phyloP scores from a whole-genome alignment of 2,797 vertebrate species.

The Paedocypris micromegethes region DNA sequence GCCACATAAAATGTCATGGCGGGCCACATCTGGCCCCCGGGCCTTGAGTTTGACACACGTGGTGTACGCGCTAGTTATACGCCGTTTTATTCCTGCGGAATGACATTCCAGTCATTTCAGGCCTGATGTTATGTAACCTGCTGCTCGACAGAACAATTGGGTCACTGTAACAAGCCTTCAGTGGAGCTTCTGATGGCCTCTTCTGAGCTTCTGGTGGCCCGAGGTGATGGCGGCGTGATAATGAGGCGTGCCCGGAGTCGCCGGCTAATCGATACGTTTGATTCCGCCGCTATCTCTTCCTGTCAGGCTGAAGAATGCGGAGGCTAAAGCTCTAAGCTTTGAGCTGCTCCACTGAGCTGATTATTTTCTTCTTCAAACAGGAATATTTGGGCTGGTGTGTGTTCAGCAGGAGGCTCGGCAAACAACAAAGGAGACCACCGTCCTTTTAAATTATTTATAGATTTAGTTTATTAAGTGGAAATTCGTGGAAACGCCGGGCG shows the following conservation, averaged over 20 bases:
- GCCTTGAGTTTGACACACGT: too few relatives aligned
- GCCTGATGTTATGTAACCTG: conserved; percentile 11
- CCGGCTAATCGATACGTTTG: conserved; percentile 35
- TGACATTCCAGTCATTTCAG: neutral
- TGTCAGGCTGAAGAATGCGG: conserved; percentile 23
- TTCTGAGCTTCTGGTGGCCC: conserved; percentile 29
- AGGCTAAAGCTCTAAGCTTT: conserved; percentile 47
- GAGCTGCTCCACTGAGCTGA: conserved; percentile 44
- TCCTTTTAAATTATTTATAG: conserved; percentile 7
- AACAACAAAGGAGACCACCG: conserved; percentile 6
- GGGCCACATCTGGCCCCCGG: too few relatives aligned
- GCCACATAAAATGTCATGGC: too few relatives aligned
- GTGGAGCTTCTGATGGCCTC: conserved; percentile 13
- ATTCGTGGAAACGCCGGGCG: conserved; percentile 8
- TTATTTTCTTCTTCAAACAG: conserved; percentile 64
- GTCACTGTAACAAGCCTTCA: conserved; percentile 5
- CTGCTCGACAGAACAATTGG: conserved; percentile 2
- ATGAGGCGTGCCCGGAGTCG: conserved; percentile 34
- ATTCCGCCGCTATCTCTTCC: conserved; percentile 26
- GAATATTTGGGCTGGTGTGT: conserved; percentile 57
- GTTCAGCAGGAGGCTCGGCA: conserved; percentile 15
- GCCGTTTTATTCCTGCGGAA: too few relatives aligned
- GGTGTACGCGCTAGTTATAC: too few relatives aligned
- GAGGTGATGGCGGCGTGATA: conserved; percentile 33
- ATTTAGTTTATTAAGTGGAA: conserved; percentile 9